A percentile compares a stretch with the other conserved stretches of the same genome.
Conservation (phyloP, 2,797 vertebrate species). For the Fratercula arctica region DNA sequence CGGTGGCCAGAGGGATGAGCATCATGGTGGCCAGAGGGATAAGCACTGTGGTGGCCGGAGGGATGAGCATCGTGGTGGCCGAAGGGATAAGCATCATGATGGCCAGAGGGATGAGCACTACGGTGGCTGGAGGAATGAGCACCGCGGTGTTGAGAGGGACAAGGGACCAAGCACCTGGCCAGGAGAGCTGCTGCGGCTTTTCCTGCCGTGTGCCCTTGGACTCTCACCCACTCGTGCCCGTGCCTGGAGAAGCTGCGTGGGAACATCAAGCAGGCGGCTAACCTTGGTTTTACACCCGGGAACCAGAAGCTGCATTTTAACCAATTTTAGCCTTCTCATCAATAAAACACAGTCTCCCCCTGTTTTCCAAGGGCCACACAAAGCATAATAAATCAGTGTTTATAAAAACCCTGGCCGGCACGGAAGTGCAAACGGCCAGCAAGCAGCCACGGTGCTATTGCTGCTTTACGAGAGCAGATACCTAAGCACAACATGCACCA, state of each 20-base stretch:
- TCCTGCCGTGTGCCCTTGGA: background rate
- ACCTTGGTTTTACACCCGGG: background rate
- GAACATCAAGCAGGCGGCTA: background rate
- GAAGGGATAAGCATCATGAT: too few species aligned
- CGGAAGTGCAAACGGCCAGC: background rate
- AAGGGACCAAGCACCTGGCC: background rate
- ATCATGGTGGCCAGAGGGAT: too few species aligned
- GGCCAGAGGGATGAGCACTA: too few species aligned
- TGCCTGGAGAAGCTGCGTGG: background rate
- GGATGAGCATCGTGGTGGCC: too few species aligned
- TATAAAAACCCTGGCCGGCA: background rate
- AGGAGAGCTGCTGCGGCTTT: background rate
- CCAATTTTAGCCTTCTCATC: background rate
- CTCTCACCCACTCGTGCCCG: background rate
- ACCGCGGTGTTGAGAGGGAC: fast-evolving
- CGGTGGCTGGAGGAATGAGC: background rate
- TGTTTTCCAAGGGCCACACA: background rate
- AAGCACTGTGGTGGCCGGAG: too few species aligned
- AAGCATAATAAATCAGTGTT: background rate
- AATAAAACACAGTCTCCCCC: background rate
- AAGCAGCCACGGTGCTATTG: background rate
- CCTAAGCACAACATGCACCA: background rate
- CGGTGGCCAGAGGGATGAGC: too few species aligned
- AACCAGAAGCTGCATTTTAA: background rate
- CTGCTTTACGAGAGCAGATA: background rate